Evolutionary conservation across 2,888 invertebrate genomes (phyloP).

Genomic region (Strigamia maritima): DNA sequence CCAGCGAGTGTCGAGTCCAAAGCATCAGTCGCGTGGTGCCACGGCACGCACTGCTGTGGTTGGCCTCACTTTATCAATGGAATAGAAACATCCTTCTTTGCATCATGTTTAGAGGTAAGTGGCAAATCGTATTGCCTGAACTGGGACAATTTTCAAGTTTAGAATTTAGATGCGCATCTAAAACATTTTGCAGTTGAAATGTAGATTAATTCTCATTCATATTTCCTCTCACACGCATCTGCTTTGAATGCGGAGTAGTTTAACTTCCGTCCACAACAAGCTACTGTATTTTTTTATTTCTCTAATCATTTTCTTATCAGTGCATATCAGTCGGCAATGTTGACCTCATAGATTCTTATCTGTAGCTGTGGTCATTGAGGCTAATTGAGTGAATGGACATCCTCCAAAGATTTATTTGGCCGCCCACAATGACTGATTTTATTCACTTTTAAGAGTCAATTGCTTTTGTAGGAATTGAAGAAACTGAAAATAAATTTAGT

Average conservation of each 20-base stretch:
- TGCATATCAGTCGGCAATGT: neutral
- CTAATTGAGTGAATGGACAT: conserved; percentile 4
- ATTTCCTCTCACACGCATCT: neutral
- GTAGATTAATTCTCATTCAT: neutral
- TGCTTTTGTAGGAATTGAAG: too few relatives aligned
- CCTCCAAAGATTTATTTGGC: neutral
- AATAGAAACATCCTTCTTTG: conserved; percentile 20
- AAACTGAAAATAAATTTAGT: too few relatives aligned
- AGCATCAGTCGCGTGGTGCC: conserved; percentile 23
- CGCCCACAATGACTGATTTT: neutral
- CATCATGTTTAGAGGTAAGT: neutral
- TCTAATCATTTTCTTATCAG: neutral
- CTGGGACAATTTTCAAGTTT: neutral
- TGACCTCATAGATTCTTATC: neutral
- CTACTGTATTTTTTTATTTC: neutral
- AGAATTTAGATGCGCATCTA: neutral
- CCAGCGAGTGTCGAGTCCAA: conserved; percentile 7
- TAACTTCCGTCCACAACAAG: neutral
- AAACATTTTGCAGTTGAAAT: neutral
- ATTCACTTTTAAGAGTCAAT: too few relatives aligned
- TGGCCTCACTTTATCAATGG: conserved; percentile 8
- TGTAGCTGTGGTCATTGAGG: neutral
- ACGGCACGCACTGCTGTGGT: conserved; percentile 23
- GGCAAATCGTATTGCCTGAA: neutral
- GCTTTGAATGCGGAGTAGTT: neutral